Evolutionary conservation across 2,113 vertebrate species (phyloP), one percentile per base, ranked within the genome.

Genomic region (Willisornis vidua): DNA sequence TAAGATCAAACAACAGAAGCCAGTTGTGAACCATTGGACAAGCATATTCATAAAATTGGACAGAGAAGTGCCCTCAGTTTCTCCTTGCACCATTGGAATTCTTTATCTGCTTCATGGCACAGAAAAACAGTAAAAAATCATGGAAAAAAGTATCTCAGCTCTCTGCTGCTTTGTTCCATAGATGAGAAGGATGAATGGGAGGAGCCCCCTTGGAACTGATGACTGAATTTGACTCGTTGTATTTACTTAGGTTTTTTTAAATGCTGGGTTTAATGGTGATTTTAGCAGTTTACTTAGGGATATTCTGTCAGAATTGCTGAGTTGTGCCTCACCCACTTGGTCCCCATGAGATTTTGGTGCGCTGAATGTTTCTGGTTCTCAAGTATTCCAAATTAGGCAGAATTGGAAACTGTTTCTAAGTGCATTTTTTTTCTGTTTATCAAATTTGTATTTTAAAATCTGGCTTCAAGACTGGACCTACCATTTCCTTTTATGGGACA

Each of bases 111-210:
- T 86, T 91, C 17, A 31, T 71, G 68, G 68, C 76, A 54, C 29
- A 90, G 63, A 83, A 85, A 93, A 94, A 80, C 61, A 96, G 31
- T 90, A 12, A 63, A 93, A 94, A 70, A 52, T 87, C 49, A 86
- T 78, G 79, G 68, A 78, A 92, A 79, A 90, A 52, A 0, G 2
- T 79, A 35, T 77, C 17, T 87, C 65, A 15, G 62, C 28, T 89
- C 33, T 75, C 25, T 86, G 28, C 51, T 70, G n/a, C 4, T 80
- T 33, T 85, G 67, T 87, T 75, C 41, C 52, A 18, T 57, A 49
- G 70, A 87, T 45, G 61, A 90, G 58, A 75, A 57, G 25, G 35
- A 62, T 85, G 29, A 93, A 87, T 51, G 66, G 88, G 84, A 94
- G 80, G 39, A 89, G 63, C 22, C 31, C 24, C 24, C 24, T 77